Evolutionary conservation across 2,113 vertebrate species (phyloP).

Genomic region (Bubo scandiacus): DNA sequence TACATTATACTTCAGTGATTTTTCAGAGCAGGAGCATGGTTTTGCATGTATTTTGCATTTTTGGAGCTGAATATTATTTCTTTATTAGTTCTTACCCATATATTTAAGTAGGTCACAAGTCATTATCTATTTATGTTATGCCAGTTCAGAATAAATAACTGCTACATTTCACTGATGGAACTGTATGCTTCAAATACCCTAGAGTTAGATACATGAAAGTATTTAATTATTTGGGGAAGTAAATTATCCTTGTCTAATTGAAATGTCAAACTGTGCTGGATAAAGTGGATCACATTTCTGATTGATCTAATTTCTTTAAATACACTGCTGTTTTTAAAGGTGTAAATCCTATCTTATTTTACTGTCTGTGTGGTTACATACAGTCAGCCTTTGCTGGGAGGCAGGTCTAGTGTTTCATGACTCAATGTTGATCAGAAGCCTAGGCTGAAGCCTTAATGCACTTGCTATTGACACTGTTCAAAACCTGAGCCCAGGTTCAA

Average conservation of each 20-base stretch:
- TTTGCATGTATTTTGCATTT: background rate
- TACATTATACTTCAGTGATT: background rate
- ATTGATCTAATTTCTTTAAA: constrained; percentile 6
- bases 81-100: background rate
- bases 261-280: background rate
- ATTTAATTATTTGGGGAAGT: background rate
- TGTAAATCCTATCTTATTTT: background rate
- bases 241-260: constrained; percentile 16
- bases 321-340: background rate
- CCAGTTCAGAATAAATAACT: background rate
- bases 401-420: background rate
- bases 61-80: background rate
- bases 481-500: background rate
- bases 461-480: background rate
- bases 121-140: constrained; percentile 30
- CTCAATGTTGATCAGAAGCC: background rate
- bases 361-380: background rate
- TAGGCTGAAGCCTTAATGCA: background rate
- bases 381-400: background rate
- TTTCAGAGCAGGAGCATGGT: background rate
- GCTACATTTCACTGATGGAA: background rate
- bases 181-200: background rate
- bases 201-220: background rate
- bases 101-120: constrained; percentile 21
- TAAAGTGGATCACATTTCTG: background rate